These are phyloP conservation scores for Phenganax stokvisi DNA, from an alignment of 92 coral and sea anemone species.

Conservation along the genomic window DNA sequence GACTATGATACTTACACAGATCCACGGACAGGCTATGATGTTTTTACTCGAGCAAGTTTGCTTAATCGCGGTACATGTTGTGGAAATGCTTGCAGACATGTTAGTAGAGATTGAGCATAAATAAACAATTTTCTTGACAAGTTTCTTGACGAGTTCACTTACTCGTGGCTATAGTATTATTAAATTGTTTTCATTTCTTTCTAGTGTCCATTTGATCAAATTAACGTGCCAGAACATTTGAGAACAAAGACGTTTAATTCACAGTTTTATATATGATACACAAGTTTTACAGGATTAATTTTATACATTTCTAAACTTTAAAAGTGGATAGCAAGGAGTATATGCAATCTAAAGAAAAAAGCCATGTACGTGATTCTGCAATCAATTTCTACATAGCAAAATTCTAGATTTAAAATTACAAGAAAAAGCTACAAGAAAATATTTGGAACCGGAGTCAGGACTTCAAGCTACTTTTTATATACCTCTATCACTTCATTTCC, in stretches of 20 bases:
- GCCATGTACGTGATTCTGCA: too few species aligned
- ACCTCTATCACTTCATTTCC: too few species aligned
- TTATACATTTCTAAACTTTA: not conserved
- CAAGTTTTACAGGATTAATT: not conserved
- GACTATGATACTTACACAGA: constrained; percentile 64
- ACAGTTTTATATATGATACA: constrained; percentile 58
- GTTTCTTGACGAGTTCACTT: not conserved
- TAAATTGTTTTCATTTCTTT: constrained; percentile 8
- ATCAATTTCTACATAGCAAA: too few species aligned
- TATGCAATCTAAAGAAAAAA: not conserved
- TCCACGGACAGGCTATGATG: constrained; percentile 72
- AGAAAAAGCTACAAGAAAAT: too few species aligned
- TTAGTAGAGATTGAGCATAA: constrained; percentile 34
- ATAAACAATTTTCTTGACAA: not conserved
- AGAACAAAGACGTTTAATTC: constrained; percentile 66
- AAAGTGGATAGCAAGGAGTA: not conserved
- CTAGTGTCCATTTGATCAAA: constrained; percentile 87
- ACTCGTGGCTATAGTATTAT: not conserved
- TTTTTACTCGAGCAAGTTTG: constrained; percentile 72
- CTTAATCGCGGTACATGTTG: constrained; percentile 64
- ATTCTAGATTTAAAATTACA: too few species aligned
- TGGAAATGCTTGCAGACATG: constrained; percentile 94
- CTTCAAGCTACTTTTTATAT: too few species aligned
- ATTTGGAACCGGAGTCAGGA: too few species aligned
- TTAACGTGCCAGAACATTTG: constrained; percentile 60